Conservation (phyloP, 2,113 vertebrate genomes). For the Psephotus haematonotus region DNA sequence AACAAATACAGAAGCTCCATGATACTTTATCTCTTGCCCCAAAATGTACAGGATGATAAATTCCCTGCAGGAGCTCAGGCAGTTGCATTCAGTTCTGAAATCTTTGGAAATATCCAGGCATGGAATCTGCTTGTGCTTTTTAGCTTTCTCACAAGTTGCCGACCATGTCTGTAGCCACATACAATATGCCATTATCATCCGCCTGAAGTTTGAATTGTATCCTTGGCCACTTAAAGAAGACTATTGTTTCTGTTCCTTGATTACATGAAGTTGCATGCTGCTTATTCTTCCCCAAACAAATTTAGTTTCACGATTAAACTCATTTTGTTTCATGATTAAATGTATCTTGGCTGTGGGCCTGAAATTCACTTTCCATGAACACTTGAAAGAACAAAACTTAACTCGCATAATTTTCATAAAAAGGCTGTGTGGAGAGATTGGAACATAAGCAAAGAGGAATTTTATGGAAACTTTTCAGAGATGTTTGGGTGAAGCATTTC, state of each 20-base stretch:
- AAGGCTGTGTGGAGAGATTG: neutral
- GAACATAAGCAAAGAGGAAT: conserved; percentile 28
- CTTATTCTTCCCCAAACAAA: conserved; percentile 48
- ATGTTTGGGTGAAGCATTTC: neutral
- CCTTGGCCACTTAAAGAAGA: neutral
- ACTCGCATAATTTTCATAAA: conserved; percentile 53
- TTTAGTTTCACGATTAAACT: conserved; percentile 7
- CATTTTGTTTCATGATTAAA: conserved; percentile 57
- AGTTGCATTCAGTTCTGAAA: neutral
- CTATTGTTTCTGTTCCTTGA: neutral
- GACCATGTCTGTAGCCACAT: neutral
- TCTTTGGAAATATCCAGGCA: neutral
- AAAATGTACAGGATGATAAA: neutral
- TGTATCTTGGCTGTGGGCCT: conserved; percentile 40
- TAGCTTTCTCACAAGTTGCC: neutral
- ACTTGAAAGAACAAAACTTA: conserved; percentile 52
- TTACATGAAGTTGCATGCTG: conserved; percentile 24
- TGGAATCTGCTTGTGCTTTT: neutral
- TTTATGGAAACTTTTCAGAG: conserved; percentile 25
- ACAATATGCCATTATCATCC: neutral
- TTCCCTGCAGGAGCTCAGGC: neutral
- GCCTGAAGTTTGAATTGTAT: neutral
- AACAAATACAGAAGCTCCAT: neutral
- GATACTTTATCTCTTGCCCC: neutral
- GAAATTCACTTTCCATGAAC: conserved; percentile 54